Base-by-base conservation (phyloP, 2,888 invertebrate genomes). In the Caenorhabditis panamensis region DNA sequence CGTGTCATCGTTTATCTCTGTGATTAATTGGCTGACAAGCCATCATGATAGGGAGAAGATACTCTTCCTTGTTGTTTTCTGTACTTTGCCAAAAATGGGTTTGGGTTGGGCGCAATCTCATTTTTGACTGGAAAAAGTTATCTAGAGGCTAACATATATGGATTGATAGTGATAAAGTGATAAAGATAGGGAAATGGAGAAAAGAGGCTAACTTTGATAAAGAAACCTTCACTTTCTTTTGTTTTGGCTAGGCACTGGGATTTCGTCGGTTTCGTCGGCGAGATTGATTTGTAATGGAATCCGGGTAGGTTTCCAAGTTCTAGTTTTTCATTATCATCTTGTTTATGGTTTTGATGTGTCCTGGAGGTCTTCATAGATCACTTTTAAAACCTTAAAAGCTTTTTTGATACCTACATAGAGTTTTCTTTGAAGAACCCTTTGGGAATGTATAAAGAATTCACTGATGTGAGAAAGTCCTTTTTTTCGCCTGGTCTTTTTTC, bases 1-100 rank as follows among this genome's bases (percentile, higher is more conserved):
- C 59, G 59, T 66, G 66, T 73, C 64, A 66, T 73, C 73, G 58
- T 73, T 73, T 59, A 73, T 73, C 64, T 49, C 47, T 49, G 22
- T 73, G 73, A 73, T 73, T 73, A 73, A 73, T 63, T 56, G 63
- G 56, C 44, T 73, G 73, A 66, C 49, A 64, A 66, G 58, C 62
- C 28, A n/a, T n/a, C n/a, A n/a, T 58, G 24, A 22, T 4, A n/a
- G 37, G 53, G 24, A 31, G 28, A 26, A 36, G 16, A 4, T 59
- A 37, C 37, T 28, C 37, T 41, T 67, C 51, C 53, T 53, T 28
- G 11, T 63, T 58, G 20, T 3, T 49, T 22, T 49, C 20, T 20
- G n/a, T 49, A 58, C 47, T 59, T 59, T 18, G 18, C n/a, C n/a
- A n/a, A n/a, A n/a, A n/a, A n/a, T n/a, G n/a, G n/a, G n/a, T n/a